Evolutionary conservation across 2,797 vertebrate genomes (phyloP).

Genomic region (Euphonia xanthogaster): DNA sequence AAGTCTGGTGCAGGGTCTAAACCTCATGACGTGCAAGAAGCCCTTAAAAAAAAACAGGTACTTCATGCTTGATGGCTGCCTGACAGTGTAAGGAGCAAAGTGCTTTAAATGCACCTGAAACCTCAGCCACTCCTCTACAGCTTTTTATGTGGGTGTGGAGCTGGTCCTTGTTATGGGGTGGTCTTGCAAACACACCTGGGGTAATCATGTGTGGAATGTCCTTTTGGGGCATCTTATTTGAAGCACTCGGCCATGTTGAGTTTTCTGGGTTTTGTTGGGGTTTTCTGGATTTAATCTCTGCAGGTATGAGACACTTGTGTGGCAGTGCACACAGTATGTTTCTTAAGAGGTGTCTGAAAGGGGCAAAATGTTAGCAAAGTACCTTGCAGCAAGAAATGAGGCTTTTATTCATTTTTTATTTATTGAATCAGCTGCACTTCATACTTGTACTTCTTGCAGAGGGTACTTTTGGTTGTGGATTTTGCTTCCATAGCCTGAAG

Average conservation of each 20-base stretch:
- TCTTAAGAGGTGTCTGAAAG: neutral
- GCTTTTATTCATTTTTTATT: neutral
- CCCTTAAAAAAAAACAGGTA: conserved; percentile 95
- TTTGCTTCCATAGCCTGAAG: neutral
- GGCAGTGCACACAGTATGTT: neutral
- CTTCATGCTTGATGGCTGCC: neutral
- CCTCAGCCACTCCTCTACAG: neutral
- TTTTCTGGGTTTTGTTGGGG: neutral
- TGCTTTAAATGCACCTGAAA: neutral
- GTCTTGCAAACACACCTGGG: rapidly evolving
- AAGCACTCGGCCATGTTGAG: rapidly evolving
- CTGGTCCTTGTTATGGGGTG: rapidly evolving
- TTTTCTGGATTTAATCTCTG: neutral
- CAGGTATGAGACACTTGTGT: neutral
- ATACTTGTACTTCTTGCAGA: neutral
- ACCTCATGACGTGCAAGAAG: conserved; percentile 89
- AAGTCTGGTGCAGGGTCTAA: conserved; percentile 86
- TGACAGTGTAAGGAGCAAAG: neutral
- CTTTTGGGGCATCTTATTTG: neutral
- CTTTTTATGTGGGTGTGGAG: neutral
- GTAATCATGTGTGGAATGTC: neutral
- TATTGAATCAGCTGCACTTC: neutral
- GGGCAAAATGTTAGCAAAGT: neutral
- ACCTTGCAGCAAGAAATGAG: neutral
- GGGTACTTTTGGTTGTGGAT: neutral